These are phyloP conservation scores for Tonatia bakeri DNA, from an alignment of 2,113 vertebrate genomes.

Conservation along the genomic window DNA sequence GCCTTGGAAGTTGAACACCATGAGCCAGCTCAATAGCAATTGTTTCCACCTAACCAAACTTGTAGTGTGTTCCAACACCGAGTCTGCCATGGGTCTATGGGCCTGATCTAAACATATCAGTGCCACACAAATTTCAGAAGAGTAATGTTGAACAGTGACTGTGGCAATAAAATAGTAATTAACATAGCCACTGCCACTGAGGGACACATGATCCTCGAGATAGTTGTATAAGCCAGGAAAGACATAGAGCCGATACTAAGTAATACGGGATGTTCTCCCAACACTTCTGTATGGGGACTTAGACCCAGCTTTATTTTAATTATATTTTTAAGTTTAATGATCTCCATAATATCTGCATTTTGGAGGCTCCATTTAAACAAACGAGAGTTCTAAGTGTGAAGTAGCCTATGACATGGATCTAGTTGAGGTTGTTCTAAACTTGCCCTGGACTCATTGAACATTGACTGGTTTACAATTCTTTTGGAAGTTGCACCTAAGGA, in stretches of 20 bases:
- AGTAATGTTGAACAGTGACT: neutral
- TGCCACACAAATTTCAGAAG: neutral
- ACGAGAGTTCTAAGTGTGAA: neutral
- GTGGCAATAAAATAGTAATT: neutral
- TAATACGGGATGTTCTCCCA: neutral
- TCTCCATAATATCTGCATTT: neutral
- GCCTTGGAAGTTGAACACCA: neutral
- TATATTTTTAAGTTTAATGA: neutral
- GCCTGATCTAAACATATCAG: neutral
- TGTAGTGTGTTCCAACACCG: neutral
- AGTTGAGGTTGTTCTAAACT: conserved; percentile 28
- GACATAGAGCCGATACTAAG: neutral
- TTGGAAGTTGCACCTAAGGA: neutral
- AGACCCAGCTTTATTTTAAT: neutral
- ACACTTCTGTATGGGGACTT: neutral
- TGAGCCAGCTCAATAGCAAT: neutral
- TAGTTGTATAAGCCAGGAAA: neutral
- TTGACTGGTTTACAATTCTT: neutral
- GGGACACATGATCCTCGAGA: neutral
- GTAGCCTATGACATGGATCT: neutral
- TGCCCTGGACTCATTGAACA: conserved; percentile 18
- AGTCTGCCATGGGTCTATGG: too few relatives aligned
- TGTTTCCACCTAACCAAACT: neutral
- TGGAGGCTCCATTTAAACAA: neutral
- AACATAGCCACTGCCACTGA: neutral